These are phyloP conservation scores for Drosophila limbata DNA, from an alignment of 2,888 invertebrate genomes.

Conservation along the genomic window DNA sequence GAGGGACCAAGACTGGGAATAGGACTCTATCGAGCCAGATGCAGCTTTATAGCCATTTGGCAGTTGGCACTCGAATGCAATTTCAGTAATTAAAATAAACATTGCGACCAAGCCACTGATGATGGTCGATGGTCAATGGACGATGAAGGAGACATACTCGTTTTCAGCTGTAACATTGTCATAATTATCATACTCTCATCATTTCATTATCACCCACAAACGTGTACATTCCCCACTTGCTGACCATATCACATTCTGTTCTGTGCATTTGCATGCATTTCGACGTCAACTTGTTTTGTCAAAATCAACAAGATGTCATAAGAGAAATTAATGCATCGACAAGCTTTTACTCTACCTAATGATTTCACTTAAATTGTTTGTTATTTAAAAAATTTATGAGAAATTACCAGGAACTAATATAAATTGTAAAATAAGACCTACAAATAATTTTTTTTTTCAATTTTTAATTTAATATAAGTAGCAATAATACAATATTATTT, in stretches of 20 bases:
- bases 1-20: constrained; percentile 19
- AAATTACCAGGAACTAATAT: too few relatives aligned
- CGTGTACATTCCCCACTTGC: background rate
- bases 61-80: constrained; percentile 82
- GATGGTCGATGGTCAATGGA: constrained; percentile 43
- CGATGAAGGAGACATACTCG: constrained; percentile 24
- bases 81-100: constrained; percentile 82
- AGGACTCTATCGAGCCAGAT: constrained; percentile 30
- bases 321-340: constrained; percentile 3
- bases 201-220: constrained; percentile 53
- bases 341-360: constrained; percentile 2
- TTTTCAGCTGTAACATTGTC: constrained; percentile 56
- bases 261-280: constrained; percentile 19
- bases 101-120: constrained; percentile 39
- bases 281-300: constrained; percentile 45
- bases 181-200: constrained; percentile 60
- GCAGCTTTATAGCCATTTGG: constrained; percentile 36
- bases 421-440: too few relatives aligned
- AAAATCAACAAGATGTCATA: constrained; percentile 55
- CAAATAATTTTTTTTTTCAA: too few relatives aligned
- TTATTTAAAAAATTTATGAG: too few relatives aligned
- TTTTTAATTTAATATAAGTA: too few relatives aligned
- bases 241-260: constrained; percentile 3
- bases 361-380: background rate
- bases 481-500: too few relatives aligned